Percentiles rank a stretch among this genome's conserved stretches.
These are phyloP conservation scores for Galleria mellonella DNA, from an alignment of 1,140 invertebrate genomes.

Conservation along the genomic window DNA sequence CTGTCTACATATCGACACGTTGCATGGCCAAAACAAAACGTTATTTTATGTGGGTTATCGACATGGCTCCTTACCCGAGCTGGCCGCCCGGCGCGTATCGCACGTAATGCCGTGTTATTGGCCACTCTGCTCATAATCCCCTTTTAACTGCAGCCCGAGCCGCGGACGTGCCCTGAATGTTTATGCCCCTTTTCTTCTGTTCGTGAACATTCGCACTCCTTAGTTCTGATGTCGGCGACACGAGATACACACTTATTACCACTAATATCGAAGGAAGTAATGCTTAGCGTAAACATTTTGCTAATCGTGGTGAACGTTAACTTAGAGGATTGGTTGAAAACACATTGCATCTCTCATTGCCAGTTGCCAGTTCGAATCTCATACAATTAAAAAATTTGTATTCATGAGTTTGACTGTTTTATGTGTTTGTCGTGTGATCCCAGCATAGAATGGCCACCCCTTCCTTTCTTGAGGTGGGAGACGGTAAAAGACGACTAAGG, in stretches of 20 bases:
- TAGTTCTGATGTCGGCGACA: constrained; percentile 22
- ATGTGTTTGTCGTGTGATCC: no score
- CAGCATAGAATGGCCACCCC: no score
- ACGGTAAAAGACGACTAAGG: no score
- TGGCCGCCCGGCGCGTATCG: constrained; percentile 21
- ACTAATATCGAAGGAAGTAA: not conserved
- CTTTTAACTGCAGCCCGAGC: constrained; percentile 54
- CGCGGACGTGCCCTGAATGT: constrained; percentile 48
- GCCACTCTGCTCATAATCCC: constrained; percentile 63
- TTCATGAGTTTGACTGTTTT: no score
- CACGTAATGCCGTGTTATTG: constrained; percentile 55
- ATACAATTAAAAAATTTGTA: no score
- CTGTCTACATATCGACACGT: not conserved
- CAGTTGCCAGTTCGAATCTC: no score
- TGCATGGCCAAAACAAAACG: constrained; percentile 23
- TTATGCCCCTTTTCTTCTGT: constrained; percentile 31
- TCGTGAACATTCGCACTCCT: constrained; percentile 51
- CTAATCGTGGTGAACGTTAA: no score
- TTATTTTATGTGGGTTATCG: constrained; percentile 44
- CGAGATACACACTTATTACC: no score
- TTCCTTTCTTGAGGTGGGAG: no score
- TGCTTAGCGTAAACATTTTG: not conserved
- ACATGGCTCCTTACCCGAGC: constrained; percentile 21
- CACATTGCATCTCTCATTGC: no score
- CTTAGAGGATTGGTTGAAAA: not conserved